These are phyloP conservation scores for Syncerus caffer DNA, from an alignment of 2,797 vertebrate species.

Conservation along the genomic window DNA sequence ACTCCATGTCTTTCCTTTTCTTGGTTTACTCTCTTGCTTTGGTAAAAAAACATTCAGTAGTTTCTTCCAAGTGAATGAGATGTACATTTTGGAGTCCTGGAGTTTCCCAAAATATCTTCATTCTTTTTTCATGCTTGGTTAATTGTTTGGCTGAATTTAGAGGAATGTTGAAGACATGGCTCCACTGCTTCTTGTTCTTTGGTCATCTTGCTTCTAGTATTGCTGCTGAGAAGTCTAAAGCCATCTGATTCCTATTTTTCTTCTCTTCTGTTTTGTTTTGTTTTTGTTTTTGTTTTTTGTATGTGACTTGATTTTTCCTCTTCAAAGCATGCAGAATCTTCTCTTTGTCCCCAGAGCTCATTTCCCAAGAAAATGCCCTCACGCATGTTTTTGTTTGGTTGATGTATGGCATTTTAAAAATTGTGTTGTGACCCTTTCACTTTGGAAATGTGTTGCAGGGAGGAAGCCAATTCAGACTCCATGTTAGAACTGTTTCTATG, in stretches of 20 bases:
- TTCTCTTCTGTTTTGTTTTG: not conserved
- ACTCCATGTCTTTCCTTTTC: not conserved
- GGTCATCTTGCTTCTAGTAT: not conserved
- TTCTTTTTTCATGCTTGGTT: not conserved
- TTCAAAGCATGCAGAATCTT: not conserved
- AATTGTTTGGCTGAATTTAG: not conserved
- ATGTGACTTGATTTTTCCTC: not conserved
- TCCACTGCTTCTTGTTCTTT: not conserved
- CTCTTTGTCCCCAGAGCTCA: not conserved
- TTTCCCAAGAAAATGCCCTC: constrained; percentile 12
- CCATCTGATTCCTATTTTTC: not conserved
- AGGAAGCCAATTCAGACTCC: not conserved
- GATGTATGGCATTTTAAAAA: not conserved
- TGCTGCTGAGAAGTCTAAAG: not conserved
- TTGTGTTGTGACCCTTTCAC: not conserved
- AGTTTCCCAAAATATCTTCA: not conserved
- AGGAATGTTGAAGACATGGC: not conserved
- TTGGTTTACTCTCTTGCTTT: not conserved
- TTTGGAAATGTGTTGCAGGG: not conserved
- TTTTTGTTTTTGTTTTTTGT: not conserved
- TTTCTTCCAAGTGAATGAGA: not conserved
- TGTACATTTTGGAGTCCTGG: not conserved
- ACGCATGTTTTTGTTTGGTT: not conserved
- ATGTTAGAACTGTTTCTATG: not conserved
- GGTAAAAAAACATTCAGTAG: not conserved